Base-by-base conservation (phyloP, 1,140 invertebrate species). In the Hesperophylax magnus region DNA sequence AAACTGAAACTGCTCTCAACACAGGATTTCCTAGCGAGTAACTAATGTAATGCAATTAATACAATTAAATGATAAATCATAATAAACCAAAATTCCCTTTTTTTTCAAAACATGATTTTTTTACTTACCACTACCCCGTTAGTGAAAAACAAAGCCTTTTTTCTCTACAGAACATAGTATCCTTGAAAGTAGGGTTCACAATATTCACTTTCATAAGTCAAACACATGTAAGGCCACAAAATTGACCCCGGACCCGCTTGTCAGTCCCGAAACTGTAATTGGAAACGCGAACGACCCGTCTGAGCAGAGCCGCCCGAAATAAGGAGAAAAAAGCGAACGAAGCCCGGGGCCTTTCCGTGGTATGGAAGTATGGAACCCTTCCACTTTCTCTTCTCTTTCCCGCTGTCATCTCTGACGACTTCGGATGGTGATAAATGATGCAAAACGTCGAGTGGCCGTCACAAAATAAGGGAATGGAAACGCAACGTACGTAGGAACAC, bases 371-470 rank as follows among this genome's bases (percentile, higher is more conserved):
- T 31, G 17, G 63, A 67, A 54, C 69, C 69, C 69, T 72, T 72
- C 69, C 47, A 4, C 18, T 1, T 24, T 18, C 20, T 72, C 9
- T 34, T 34, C 39, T 11, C 52, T 22, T 17, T n/a, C 31, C 27
- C 24, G 72, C 72, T 76, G 72, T 76, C 72, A 76, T 76, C 27
- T 58, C 54, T 31, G 53, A 76, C 72, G 72, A 76, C 72, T 58
- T 60, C 20, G 72, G 72, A 76, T 58, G 56, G 72, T 76, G 72
- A 76, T 76, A 76, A 76, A 76, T 76, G 72, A 76, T 76, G 54
- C 54, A 60, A 76, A 60, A 58, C 56, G 72, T 34, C 72, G 27
- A 60, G 72, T 31, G 54, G 72, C 27, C 72, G 53, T 76, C 72
- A 76, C 56, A 76, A 58, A 27, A 76, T 53, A 53, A 20, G 9